These are phyloP conservation scores for Cranoglanis bouderius DNA, from an alignment of 2,113 vertebrate genomes.

Conservation along the genomic window DNA sequence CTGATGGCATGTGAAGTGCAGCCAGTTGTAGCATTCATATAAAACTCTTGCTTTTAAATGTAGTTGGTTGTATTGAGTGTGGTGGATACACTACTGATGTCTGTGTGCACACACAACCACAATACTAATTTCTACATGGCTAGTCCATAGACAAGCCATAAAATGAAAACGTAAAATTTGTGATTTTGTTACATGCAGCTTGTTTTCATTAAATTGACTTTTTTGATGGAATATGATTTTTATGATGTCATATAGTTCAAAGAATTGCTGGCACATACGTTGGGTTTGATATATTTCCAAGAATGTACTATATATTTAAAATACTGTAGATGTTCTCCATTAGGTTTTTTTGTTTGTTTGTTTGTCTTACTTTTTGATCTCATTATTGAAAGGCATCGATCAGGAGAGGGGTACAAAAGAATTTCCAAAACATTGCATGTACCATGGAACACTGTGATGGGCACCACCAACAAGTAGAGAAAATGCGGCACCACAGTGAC, in stretches of 20 bases:
- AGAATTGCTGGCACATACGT: not conserved
- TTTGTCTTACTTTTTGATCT: not conserved
- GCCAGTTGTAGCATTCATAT: conserved; percentile 14
- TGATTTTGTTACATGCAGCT: not conserved
- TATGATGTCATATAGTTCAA: not conserved
- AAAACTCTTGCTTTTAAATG: not conserved
- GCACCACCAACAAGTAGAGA: not conserved
- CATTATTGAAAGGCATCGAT: not conserved
- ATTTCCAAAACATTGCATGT: not conserved
- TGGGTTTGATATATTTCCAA: not conserved
- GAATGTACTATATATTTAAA: not conserved
- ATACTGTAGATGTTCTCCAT: not conserved
- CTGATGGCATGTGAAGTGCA: not conserved
- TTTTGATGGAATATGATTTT: not conserved
- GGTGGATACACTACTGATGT: not conserved
- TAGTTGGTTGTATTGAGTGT: not conserved
- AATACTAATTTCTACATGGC: not conserved
- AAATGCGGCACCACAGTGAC: not conserved
- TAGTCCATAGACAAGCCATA: not conserved
- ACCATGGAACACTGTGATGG: not conserved
- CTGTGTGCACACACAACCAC: not conserved
- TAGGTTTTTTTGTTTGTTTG: not conserved
- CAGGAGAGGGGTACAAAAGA: not conserved
- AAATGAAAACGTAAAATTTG: not conserved
- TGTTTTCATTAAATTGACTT: not conserved